Percentiles rank a stretch among this genome's conserved stretches.
phyloP scores from a whole-genome alignment of 2,888 invertebrate genomes.

The Conomelus anceps region DNA sequence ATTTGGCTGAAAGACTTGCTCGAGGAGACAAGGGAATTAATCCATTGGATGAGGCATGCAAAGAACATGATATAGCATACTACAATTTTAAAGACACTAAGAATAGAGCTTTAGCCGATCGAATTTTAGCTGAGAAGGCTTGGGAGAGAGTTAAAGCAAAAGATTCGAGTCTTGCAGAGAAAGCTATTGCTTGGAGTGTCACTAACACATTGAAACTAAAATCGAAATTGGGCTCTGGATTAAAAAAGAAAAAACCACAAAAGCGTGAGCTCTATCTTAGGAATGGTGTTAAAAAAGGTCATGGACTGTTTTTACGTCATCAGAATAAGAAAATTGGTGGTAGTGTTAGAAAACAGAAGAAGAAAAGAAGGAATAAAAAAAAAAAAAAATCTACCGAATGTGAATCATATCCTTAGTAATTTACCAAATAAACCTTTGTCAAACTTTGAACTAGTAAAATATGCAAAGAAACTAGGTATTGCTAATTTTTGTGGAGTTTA shows the following conservation, averaged over 20 bases:
- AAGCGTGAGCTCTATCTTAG: no score
- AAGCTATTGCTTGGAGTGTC: constrained; percentile 22
- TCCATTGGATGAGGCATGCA: no score
- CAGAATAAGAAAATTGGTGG: no score
- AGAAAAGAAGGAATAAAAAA: no score
- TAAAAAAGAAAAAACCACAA: background rate
- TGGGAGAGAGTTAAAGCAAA: constrained; percentile 27
- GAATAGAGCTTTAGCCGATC: constrained; percentile 21
- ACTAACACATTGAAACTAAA: constrained; percentile 28
- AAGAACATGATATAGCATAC: no score
- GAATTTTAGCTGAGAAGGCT: constrained; percentile 18
- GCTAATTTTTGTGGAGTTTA: constrained; percentile 39
- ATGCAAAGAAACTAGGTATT: constrained; percentile 33
- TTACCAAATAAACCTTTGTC: background rate
- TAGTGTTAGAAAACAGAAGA: no score
- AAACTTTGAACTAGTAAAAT: constrained; percentile 26
- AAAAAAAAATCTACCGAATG: no score
- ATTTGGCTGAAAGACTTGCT: constrained; percentile 14
- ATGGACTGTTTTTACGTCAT: background rate
- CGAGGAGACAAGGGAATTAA: no score
- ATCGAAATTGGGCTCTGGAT: constrained; percentile 15
- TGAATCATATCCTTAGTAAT: no score
- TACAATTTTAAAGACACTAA: no score
- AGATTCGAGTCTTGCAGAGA: no score
- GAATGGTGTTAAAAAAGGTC: no score